Evolutionary conservation across 2,797 vertebrate species (phyloP).

Genomic region (Buceros bicornis): DNA sequence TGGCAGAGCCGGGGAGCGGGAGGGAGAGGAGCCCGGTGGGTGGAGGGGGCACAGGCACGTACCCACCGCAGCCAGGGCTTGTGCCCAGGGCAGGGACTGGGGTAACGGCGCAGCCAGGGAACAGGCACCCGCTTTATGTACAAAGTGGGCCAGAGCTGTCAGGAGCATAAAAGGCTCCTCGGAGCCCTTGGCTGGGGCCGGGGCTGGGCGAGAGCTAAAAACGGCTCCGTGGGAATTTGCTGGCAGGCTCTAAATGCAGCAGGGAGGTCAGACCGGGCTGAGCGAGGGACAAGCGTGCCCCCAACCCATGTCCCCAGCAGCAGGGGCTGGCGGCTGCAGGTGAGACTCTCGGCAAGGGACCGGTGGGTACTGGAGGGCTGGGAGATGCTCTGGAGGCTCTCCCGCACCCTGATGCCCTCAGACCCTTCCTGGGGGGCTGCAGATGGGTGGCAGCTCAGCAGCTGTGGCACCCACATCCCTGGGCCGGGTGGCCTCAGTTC

Average conservation of each 20-base stretch:
- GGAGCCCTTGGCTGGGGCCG: slow-evolving; percentile 21
- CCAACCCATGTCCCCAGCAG: background rate
- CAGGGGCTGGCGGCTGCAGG: background rate
- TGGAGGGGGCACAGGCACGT: rapidly evolving
- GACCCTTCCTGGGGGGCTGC: background rate
- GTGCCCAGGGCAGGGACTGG: background rate
- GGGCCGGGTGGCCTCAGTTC: background rate
- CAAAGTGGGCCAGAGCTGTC: slow-evolving; percentile 44
- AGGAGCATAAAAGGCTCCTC: slow-evolving; percentile 32
- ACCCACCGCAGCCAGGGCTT: background rate
- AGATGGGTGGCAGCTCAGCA: background rate
- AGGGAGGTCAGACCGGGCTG: background rate
- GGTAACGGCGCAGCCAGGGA: background rate
- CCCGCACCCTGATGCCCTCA: rapidly evolving
- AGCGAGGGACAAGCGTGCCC: background rate
- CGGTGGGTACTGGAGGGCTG: rapidly evolving
- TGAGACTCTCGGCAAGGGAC: background rate
- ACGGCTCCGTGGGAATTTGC: slow-evolving; percentile 70
- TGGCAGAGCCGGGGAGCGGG: rapidly evolving
- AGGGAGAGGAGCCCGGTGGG: background rate
- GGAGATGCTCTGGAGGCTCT: background rate
- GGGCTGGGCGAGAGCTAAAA: slow-evolving; percentile 67
- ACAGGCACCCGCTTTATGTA: slow-evolving; percentile 21
- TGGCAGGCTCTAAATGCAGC: background rate
- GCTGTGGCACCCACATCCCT: rapidly evolving